Base-by-base conservation (phyloP, 2,113 vertebrate species). In the Lathamus discolor region DNA sequence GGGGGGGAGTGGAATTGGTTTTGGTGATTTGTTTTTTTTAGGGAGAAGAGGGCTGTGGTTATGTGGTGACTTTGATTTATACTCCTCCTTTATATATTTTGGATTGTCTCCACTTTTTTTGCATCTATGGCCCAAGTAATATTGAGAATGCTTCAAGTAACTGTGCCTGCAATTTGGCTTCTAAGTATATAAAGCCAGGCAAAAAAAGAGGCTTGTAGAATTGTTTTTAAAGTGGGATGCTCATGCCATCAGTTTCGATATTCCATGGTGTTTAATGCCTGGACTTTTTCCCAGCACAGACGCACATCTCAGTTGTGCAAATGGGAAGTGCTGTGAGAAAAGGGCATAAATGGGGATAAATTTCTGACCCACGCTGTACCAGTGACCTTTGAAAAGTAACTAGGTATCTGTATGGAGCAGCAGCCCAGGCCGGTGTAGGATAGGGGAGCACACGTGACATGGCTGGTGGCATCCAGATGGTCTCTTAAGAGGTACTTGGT, bases 401-500 rank as follows among this genome's bases (percentile, higher is more conserved):
- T 1, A 4, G 31, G 41, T 55, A 46, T 19, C 20, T 88, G 55
- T 17, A 1, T 19, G 48, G 48, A 33, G 0, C 7, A 22, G 57
- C 43, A 49, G 37, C 52, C 76, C 52, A 31, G 37, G 33, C 4
- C 44, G 17, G 1, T 0, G 7, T 12, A 29, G 49, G 57, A 27
- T 19, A 6, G 16, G 25, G 9, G 25, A 57, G 25, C 55, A 11
- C 15, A 2, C 0, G 3, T 27, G 67, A 11, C 0, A 0, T 27
- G 43, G 14, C 63, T 77, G 59, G n/a, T 73, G 43, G 35, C 69
- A 33, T 54, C 52, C 33, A 33, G 43, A 3, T 63, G 20, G 41
- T 54, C n/a, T 55, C 44, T 33, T 3, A n/a, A 68, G n/a, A 22
- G 39, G 8, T 35, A 6, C 13, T 35, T 0, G 0, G 27, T 6